Evolutionary conservation across 1,140 invertebrate genomes (phyloP).

Genomic region (Pogonognathellus flavescens): DNA sequence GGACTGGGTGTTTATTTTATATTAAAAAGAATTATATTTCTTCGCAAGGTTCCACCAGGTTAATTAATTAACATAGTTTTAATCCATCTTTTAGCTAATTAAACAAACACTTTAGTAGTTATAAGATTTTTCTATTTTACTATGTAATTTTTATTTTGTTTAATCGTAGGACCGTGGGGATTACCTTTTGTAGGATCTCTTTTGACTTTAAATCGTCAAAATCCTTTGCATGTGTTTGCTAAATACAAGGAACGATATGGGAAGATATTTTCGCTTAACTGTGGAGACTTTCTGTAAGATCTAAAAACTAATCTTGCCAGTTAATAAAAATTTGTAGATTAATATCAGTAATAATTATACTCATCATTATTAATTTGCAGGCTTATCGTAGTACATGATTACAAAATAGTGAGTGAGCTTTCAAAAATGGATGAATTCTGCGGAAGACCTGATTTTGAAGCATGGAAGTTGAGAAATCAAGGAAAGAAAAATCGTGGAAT

Average conservation of each 20-base stretch:
- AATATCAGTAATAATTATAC: background rate
- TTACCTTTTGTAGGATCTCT: conserved; percentile 43
- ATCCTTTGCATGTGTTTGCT: background rate
- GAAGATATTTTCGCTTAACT: conserved; percentile 46
- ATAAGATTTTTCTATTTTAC: too few species aligned
- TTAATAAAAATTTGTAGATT: too few species aligned
- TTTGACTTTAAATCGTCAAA: background rate
- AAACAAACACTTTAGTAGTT: too few species aligned
- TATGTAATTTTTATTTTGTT: too few species aligned
- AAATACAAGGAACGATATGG: conserved; percentile 55
- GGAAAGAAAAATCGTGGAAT: conserved; percentile 58
- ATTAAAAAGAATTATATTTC: too few species aligned
- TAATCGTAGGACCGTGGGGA: conserved; percentile 53
- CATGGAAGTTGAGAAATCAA: conserved; percentile 30
- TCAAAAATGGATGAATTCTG: conserved; percentile 52
- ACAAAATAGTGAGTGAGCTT: conserved; percentile 47
- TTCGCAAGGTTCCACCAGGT: too few species aligned
- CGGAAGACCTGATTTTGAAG: conserved; percentile 54
- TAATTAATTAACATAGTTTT: too few species aligned
- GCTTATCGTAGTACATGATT: conserved; percentile 43
- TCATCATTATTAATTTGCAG: conserved; percentile 17
- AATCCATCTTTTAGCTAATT: too few species aligned
- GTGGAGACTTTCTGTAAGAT: conserved; percentile 49
- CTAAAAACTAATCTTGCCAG: background rate
- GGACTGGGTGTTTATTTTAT: too few species aligned